phyloP scores from a whole-genome alignment of 2,888 invertebrate species.

The Sinohyriopsis cumingii region DNA sequence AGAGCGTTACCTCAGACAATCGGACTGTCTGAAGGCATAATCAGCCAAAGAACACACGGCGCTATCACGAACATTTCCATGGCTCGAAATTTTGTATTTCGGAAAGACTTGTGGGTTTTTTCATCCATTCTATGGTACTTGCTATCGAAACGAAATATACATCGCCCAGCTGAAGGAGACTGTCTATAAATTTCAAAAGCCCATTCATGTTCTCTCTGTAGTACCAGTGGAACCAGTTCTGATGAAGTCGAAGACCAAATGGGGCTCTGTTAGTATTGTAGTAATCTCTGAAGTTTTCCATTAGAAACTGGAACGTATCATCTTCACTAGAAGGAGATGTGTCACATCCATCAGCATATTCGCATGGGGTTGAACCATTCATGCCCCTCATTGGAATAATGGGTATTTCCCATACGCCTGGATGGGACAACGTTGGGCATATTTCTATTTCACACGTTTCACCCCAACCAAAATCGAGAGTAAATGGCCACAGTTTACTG shows the following conservation, averaged over 20 bases:
- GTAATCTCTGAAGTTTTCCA: slow-evolving; percentile 79
- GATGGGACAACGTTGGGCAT: slow-evolving; percentile 33
- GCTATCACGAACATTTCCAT: slow-evolving; percentile 48
- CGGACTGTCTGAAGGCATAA: too few species aligned
- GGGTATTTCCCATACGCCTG: slow-evolving; percentile 54
- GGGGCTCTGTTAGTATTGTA: slow-evolving; percentile 43
- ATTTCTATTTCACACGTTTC: slow-evolving; percentile 29
- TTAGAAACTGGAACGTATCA: slow-evolving; percentile 74
- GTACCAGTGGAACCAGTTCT: slow-evolving; percentile 51
- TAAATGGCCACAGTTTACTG: slow-evolving; percentile 47
- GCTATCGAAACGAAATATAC: slow-evolving; percentile 57
- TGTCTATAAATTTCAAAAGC: slow-evolving; percentile 41
- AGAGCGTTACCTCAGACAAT: too few species aligned
- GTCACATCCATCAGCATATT: slow-evolving; percentile 53
- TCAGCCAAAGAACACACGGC: too few species aligned
- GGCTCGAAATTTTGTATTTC: slow-evolving; percentile 45
- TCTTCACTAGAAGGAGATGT: slow-evolving; percentile 31
- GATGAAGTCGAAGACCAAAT: slow-evolving; percentile 45
- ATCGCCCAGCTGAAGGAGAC: slow-evolving; percentile 46
- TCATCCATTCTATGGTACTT: slow-evolving; percentile 60
- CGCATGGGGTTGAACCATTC: slow-evolving; percentile 40
- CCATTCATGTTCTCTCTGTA: slow-evolving; percentile 40
- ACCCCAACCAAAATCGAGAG: slow-evolving; percentile 44
- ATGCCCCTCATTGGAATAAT: slow-evolving; percentile 35
- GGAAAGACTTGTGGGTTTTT: slow-evolving; percentile 46